Conservation (phyloP, 2,113 vertebrate species). For the Megaptera novaeangliae region DNA sequence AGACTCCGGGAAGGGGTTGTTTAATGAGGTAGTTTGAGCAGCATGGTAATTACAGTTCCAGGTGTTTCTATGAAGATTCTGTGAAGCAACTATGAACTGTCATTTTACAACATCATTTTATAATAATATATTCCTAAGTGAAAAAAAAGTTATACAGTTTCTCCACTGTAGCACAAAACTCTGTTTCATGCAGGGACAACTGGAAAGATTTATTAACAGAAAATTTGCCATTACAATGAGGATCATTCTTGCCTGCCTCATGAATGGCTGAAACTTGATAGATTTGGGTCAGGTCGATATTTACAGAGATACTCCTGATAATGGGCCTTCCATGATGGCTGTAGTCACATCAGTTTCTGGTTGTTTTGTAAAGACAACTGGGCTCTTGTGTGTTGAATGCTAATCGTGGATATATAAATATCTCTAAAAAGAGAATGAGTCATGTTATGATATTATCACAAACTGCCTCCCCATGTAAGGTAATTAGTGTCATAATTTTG, state of each 20-base stretch:
- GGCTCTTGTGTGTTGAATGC: background rate
- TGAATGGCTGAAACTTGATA: background rate
- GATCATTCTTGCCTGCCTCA: background rate
- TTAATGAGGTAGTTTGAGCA: slow-evolving; percentile 59
- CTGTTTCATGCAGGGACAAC: slow-evolving; percentile 25
- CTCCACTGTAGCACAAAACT: slow-evolving; percentile 32
- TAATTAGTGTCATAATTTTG: background rate
- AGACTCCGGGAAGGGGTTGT: slow-evolving; percentile 46
- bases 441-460: background rate
- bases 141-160: slow-evolving; percentile 1
- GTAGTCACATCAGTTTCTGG: background rate
- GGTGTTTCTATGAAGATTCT: slow-evolving; percentile 71
- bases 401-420: background rate
- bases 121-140: slow-evolving; percentile 47
- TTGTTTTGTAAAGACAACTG: background rate
- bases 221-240: background rate
- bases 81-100: slow-evolving; percentile 44
- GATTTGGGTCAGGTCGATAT: slow-evolving; percentile 38
- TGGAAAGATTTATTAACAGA: slow-evolving; percentile 31
- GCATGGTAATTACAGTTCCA: slow-evolving; percentile 75
- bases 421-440: background rate
- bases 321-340: background rate
- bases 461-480: background rate
- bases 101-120: slow-evolving; percentile 40
- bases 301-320: background rate